phyloP scores from a whole-genome alignment of 2,113 vertebrate species.

The Tachuris rubrigastra region DNA sequence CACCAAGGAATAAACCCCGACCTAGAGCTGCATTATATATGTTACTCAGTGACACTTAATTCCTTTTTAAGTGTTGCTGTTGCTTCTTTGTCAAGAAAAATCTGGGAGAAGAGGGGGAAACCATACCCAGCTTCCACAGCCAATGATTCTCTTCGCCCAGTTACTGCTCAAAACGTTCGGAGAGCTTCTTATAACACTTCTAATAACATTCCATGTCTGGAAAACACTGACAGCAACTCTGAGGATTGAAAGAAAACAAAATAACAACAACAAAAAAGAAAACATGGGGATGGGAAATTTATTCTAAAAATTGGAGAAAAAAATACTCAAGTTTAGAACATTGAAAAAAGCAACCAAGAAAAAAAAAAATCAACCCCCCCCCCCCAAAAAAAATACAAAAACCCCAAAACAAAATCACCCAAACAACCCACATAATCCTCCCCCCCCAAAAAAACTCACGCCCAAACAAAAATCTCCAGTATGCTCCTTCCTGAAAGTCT shows the following conservation, averaged over 20 bases:
- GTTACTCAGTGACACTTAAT: not conserved
- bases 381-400: not conserved
- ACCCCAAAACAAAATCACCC: not conserved
- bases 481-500: not conserved
- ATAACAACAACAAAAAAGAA: not conserved
- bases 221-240: constrained; percentile 60
- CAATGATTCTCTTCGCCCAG: constrained; percentile 46
- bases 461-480: not conserved
- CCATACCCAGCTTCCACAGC: constrained; percentile 53
- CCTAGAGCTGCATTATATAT: fast-evolving
- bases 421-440: not conserved
- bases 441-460: too few relatives aligned
- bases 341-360: not conserved
- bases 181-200: constrained; percentile 38
- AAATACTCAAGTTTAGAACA: not conserved
- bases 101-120: not conserved
- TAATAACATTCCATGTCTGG: constrained; percentile 45
- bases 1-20: not conserved
- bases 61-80: not conserved
- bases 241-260: not conserved
- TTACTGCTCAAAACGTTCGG: constrained; percentile 22
- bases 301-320: not conserved
- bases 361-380: not conserved
- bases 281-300: not conserved
- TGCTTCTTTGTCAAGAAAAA: not conserved